phyloP scores from a whole-genome alignment of 2,113 vertebrate species.

The Platysternon megacephalum region DNA sequence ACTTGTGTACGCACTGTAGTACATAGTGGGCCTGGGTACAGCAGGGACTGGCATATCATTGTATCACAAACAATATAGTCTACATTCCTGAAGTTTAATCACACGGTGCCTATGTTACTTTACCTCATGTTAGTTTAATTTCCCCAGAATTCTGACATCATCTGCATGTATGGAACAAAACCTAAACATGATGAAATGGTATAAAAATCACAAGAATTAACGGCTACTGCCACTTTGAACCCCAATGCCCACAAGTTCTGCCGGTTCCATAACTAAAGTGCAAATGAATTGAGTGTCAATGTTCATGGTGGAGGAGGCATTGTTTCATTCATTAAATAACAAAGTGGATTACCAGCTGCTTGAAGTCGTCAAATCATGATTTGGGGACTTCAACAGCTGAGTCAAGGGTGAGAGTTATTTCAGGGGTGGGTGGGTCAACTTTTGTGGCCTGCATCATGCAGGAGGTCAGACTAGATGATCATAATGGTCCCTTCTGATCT shows the following conservation, averaged over 20 bases:
- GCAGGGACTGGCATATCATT: not conserved
- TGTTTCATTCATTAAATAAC: not conserved
- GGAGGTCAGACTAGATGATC: no score
- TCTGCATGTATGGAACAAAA: not conserved
- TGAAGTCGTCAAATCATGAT: no score
- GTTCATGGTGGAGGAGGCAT: not conserved
- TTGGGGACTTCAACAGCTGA: no score
- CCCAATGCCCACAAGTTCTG: not conserved
- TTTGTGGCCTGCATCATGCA: no score
- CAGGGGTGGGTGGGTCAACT: no score
- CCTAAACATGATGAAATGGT: not conserved
- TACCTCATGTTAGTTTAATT: not conserved
- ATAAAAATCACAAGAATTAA: not conserved
- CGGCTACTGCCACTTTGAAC: rapidly evolving
- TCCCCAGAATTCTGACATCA: not conserved
- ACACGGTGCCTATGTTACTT: not conserved
- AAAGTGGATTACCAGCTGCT: no score
- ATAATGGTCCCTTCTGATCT: no score
- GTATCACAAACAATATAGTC: not conserved
- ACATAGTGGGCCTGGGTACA: not conserved
- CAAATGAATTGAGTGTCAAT: not conserved
- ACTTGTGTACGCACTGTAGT: not conserved
- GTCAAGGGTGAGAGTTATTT: no score
- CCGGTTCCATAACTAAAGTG: not conserved
- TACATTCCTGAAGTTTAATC: not conserved